Evolutionary conservation across 2,113 vertebrate genomes (phyloP).

Genomic region (Sylvietta virens): DNA sequence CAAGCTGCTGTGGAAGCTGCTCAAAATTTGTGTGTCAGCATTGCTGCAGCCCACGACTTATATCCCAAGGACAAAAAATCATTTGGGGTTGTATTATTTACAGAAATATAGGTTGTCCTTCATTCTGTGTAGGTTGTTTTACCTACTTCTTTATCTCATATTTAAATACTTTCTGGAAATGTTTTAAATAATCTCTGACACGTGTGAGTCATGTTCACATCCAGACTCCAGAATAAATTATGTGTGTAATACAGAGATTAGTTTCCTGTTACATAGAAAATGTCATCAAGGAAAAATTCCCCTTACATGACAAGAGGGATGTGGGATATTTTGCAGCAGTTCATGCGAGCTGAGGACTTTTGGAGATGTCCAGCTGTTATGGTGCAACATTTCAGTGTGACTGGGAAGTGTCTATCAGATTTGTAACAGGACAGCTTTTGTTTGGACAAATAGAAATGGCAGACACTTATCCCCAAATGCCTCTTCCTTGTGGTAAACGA

Average conservation of each 20-base stretch:
- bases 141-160: neutral
- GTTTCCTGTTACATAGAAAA: neutral
- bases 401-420: rapidly evolving
- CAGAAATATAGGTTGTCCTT: neutral
- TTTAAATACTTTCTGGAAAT: neutral
- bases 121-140: neutral
- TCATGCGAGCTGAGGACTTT: neutral
- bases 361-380: neutral
- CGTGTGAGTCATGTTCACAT: neutral
- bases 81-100: neutral
- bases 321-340: neutral
- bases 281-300: neutral
- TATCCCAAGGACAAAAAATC: neutral
- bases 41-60: neutral
- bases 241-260: neutral
- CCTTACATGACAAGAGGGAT: neutral
- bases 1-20: neutral
- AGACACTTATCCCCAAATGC: neutral
- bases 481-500: neutral
- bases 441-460: neutral
- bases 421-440: neutral
- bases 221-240: neutral
- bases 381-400: neutral
- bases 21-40: neutral
- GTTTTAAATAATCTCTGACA: neutral